Evolutionary conservation across 1,140 invertebrate species (phyloP).

Genomic region (Bradynema listronoti): DNA sequence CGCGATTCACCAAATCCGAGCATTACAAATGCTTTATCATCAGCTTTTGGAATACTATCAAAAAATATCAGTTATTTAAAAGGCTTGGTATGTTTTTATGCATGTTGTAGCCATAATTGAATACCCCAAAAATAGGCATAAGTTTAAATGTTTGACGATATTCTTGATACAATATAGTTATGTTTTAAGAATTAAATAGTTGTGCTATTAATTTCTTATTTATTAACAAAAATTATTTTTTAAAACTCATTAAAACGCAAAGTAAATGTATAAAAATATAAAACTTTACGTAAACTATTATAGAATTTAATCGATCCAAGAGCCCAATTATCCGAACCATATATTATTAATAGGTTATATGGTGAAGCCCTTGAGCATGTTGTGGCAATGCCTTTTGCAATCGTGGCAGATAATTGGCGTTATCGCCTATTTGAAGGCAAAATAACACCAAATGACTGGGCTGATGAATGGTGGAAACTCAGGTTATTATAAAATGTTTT

Average conservation of each 20-base stretch:
- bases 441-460: slow-evolving; percentile 27
- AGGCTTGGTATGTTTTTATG: slow-evolving; percentile 17
- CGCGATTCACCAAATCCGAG: slow-evolving; percentile 44
- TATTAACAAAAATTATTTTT: no score
- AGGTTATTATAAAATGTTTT: slow-evolving; percentile 22
- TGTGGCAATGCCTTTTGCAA: slow-evolving; percentile 36
- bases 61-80: slow-evolving; percentile 39
- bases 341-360: slow-evolving; percentile 33
- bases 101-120: not conserved
- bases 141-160: no score
- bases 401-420: slow-evolving; percentile 39
- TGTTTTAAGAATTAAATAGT: no score
- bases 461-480: slow-evolving; percentile 36
- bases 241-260: no score
- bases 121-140: no score
- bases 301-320: slow-evolving; percentile 28
- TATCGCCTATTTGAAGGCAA: slow-evolving; percentile 33
- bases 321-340: slow-evolving; percentile 3
- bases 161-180: no score
- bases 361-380: slow-evolving; percentile 37
- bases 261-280: no score
- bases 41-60: slow-evolving; percentile 37
- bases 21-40: slow-evolving; percentile 26
- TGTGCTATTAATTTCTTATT: no score
- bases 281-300: no score